Conservation (phyloP, 2,113 vertebrate genomes). For the Ailuropoda melanoleuca region DNA sequence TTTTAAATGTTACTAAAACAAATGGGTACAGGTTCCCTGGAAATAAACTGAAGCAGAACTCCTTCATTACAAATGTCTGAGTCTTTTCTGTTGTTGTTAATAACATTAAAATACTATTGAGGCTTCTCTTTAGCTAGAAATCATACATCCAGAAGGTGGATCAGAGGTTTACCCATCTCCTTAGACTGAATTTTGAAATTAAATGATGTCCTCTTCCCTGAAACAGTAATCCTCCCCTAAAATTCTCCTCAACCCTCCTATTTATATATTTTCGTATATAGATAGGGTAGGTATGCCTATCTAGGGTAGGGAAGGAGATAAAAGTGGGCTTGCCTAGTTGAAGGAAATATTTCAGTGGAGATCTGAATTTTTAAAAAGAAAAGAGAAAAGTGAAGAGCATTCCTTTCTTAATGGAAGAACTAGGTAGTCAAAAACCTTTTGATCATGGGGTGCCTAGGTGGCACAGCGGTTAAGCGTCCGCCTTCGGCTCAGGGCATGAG, state of each 20-base stretch:
- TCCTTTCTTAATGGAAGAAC: neutral
- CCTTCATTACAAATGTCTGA: neutral
- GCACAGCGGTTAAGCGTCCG: too few species aligned
- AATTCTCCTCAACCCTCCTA: neutral
- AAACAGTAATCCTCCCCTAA: neutral
- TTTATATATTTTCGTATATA: neutral
- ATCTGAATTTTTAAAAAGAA: neutral
- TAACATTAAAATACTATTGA: neutral
- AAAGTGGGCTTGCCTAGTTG: neutral
- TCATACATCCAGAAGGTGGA: neutral
- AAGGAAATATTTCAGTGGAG: neutral
- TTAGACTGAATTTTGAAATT: neutral
- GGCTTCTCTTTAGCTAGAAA: neutral
- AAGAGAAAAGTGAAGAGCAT: neutral
- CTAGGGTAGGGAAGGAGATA: neutral
- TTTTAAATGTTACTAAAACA: conserved; percentile 9
- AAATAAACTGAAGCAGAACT: neutral
- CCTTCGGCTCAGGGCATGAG: too few species aligned
- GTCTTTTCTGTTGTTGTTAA: neutral
- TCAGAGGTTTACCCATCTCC: neutral
- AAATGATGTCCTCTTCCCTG: neutral
- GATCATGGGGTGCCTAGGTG: too few species aligned
- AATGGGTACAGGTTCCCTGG: neutral
- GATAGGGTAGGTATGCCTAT: neutral
- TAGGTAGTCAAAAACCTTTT: neutral